phyloP scores from a whole-genome alignment of 2,888 invertebrate genomes.

The Xestia sexstrigata region DNA sequence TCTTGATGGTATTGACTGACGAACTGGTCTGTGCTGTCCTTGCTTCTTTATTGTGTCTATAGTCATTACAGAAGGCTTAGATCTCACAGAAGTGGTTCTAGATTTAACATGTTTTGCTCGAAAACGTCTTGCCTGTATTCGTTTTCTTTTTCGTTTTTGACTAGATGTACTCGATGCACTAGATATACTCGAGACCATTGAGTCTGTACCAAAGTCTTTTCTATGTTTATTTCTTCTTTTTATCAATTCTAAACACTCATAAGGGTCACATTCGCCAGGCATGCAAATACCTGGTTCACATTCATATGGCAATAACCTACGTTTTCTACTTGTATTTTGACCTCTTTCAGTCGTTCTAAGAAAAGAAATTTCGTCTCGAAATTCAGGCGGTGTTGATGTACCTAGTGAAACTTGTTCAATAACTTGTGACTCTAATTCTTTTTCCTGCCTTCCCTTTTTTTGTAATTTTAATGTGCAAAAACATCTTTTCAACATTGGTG shows the following conservation, averaged over 20 bases:
- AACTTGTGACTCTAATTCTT: conserved; percentile 28
- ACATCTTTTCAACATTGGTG: conserved; percentile 70
- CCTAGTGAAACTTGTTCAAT: conserved; percentile 60
- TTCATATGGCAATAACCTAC: conserved; percentile 68
- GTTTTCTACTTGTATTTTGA: conserved; percentile 54
- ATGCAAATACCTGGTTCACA: conserved; percentile 71
- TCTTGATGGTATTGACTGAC: conserved; percentile 39
- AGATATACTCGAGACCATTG: conserved; percentile 41
- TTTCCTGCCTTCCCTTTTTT: conserved; percentile 60
- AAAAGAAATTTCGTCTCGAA: conserved; percentile 34
- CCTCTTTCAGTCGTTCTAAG: conserved; percentile 45
- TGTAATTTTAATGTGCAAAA: conserved; percentile 72
- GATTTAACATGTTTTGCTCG: conserved; percentile 31
- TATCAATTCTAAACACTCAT: conserved; percentile 65
- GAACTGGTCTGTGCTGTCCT: background rate
- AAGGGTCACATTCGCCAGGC: conserved; percentile 72
- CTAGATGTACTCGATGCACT: conserved; percentile 51
- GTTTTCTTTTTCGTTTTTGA: conserved; percentile 44
- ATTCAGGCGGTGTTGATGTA: conserved; percentile 59
- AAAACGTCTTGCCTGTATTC: conserved; percentile 45
- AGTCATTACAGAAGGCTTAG: conserved; percentile 40
- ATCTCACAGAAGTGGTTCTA: conserved; percentile 19
- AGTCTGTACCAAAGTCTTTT: conserved; percentile 52
- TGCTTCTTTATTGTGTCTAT: conserved; percentile 15
- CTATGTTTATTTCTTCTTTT: conserved; percentile 57